Base-by-base conservation (phyloP, 2,797 vertebrate genomes). In the Phoebastria nigripes region DNA sequence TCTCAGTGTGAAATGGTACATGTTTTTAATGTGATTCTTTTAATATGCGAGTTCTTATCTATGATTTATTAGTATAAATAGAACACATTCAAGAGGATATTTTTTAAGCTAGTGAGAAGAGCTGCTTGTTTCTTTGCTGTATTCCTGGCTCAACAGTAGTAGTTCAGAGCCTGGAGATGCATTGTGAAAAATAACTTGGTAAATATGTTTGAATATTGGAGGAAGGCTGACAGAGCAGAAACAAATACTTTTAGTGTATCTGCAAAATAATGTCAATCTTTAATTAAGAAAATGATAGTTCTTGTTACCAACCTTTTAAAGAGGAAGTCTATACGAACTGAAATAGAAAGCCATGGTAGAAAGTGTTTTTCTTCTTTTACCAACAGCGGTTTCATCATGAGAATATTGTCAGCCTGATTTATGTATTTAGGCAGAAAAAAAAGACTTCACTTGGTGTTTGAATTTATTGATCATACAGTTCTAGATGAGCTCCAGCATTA, bases 401-500 rank as follows among this genome's bases (percentile, higher is more conserved):
- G 91, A 98, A 97, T 82, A 92, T 97, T 96, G 96, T 97, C 90
- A 97, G 96, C 90, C 89, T 97, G 85, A 96, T 95, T 94, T 63
- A 95, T 56, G 93, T 97, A 74, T 98, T 98, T 93, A 97, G 88
- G 82, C 95, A 97, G 85, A 94, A 98, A 96, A 97, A 63, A 96
- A 92, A 97, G 87, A 90, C 93, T 97, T 94, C 95, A 96, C 52
- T 96, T 97, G 77, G 93, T 97, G 33, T 97, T 98, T 96, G 97
- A 98, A 95, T 98, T 98, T 97, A 96, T 97, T 44, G 65, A 96
- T 93, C 97, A 96, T 59, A 97, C 92, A 73, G 22, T 98, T 89
- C 93, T 95, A 97, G 96, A 97, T 70, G 95, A 98, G 17, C 77
- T 98, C 66, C 96, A 98, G 70, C 90, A 91, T 90, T 95, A 96